These are phyloP conservation scores for Ptychadena robeensis DNA, from an alignment of 2,797 vertebrate genomes.

Conservation along the genomic window DNA sequence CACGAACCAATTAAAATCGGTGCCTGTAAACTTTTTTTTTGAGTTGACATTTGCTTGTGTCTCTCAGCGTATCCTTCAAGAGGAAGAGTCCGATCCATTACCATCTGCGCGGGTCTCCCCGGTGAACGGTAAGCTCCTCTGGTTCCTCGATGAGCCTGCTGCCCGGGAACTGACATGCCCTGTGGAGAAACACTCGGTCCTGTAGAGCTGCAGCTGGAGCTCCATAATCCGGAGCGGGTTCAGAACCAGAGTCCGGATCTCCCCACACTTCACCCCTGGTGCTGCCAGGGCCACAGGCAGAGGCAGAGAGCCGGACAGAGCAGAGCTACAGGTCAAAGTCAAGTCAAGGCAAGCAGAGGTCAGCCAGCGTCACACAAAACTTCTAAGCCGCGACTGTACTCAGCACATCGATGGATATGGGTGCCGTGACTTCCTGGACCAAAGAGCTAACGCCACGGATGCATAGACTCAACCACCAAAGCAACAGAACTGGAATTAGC, in stretches of 20 bases:
- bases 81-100: constrained; percentile 74
- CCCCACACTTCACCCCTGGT: constrained; percentile 6
- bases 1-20: too few species aligned
- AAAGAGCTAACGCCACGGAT: background rate
- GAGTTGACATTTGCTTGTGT: background rate
- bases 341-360: constrained; percentile 41
- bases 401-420: constrained; percentile 15
- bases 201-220: constrained; percentile 62
- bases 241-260: constrained; percentile 34
- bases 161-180: constrained; percentile 80
- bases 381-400: constrained; percentile 30
- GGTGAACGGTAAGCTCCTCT: constrained; percentile 80
- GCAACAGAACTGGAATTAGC: constrained; percentile 14
- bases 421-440: background rate
- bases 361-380: background rate
- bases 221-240: background rate
- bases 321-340: constrained; percentile 47
- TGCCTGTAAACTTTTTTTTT: too few species aligned
- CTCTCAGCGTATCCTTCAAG: constrained; percentile 83
- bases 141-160: constrained; percentile 88
- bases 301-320: constrained; percentile 24
- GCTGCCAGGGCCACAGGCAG: constrained; percentile 47
- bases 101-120: constrained; percentile 86
- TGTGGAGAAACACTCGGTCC: constrained; percentile 77
- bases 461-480: constrained; percentile 5